These are phyloP conservation scores for Brienomyrus brachyistius DNA, from an alignment of 2,113 vertebrate genomes.

Conservation along the genomic window DNA sequence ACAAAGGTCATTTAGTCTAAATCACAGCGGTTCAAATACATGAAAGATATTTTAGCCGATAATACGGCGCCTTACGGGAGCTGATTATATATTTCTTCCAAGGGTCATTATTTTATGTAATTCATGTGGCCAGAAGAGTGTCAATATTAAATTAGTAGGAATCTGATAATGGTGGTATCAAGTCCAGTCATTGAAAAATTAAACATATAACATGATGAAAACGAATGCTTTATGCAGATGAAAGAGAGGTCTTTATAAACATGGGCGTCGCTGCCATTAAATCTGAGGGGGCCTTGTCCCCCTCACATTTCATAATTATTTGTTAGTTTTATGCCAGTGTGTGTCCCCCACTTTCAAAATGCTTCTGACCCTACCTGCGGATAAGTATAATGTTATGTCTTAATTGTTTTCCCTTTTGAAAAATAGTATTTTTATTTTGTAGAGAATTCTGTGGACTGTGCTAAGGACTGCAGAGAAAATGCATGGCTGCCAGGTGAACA, in stretches of 20 bases:
- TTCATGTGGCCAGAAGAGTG: background rate
- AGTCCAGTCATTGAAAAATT: background rate
- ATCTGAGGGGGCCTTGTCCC: too few species aligned
- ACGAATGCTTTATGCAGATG: background rate
- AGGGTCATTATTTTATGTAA: background rate
- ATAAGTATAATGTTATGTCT: background rate
- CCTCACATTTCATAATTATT: too few species aligned
- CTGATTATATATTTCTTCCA: background rate
- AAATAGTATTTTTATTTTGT: background rate
- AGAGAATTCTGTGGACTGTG: background rate
- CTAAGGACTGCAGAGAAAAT: background rate
- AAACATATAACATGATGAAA: background rate
- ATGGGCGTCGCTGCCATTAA: too few species aligned
- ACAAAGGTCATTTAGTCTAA: background rate
- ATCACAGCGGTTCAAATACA: background rate
- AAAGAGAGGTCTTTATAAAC: background rate
- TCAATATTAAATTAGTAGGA: background rate
- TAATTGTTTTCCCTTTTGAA: background rate
- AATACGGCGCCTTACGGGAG: background rate
- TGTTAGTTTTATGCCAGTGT: too few species aligned
- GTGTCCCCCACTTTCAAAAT: too few species aligned
- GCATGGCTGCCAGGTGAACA: background rate
- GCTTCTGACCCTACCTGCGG: background rate
- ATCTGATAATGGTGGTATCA: background rate
- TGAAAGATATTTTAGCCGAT: background rate